Conservation (phyloP, 2,888 invertebrate species). For the Dinocampus coccinellae region DNA sequence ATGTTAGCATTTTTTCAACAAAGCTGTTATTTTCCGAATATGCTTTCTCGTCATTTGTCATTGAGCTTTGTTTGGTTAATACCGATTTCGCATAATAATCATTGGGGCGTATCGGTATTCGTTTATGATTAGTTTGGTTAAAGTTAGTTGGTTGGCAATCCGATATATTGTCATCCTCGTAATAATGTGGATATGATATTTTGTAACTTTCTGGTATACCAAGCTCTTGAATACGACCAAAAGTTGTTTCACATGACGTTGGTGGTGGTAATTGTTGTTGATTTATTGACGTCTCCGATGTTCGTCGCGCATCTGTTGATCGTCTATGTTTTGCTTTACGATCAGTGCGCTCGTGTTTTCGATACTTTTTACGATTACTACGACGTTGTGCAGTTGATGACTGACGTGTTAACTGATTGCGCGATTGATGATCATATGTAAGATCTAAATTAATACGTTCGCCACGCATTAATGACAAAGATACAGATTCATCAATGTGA, state of each 20-base stretch:
- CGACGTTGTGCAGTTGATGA: conserved; percentile 50
- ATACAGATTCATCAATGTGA: conserved; percentile 44
- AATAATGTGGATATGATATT: conserved; percentile 66
- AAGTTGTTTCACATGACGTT: conserved; percentile 57
- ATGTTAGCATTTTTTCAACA: conserved; percentile 24
- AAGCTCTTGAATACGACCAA: conserved; percentile 60
- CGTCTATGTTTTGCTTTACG: conserved; percentile 58
- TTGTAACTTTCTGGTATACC: conserved; percentile 64
- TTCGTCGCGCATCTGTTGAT: conserved; percentile 31
- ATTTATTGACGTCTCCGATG: not conserved
- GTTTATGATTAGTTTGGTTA: conserved; percentile 1
- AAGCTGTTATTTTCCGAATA: conserved; percentile 33
- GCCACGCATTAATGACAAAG: conserved; percentile 51
- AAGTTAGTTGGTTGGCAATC: conserved; percentile 15
- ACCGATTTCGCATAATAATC: conserved; percentile 47
- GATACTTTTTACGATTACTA: conserved; percentile 53
- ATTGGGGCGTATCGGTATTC: conserved; percentile 51
- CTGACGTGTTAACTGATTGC: conserved; percentile 45
- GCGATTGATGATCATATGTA: conserved; percentile 47
- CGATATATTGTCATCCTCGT: conserved; percentile 58
- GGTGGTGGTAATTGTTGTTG: not conserved
- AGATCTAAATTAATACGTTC: conserved; percentile 48
- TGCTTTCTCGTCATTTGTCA: conserved; percentile 30
- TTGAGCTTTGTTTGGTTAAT: conserved; percentile 24
- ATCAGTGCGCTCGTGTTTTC: conserved; percentile 54